These are phyloP conservation scores for Meta bourneti DNA, from an alignment of 2,888 invertebrate species.

Conservation along the genomic window DNA sequence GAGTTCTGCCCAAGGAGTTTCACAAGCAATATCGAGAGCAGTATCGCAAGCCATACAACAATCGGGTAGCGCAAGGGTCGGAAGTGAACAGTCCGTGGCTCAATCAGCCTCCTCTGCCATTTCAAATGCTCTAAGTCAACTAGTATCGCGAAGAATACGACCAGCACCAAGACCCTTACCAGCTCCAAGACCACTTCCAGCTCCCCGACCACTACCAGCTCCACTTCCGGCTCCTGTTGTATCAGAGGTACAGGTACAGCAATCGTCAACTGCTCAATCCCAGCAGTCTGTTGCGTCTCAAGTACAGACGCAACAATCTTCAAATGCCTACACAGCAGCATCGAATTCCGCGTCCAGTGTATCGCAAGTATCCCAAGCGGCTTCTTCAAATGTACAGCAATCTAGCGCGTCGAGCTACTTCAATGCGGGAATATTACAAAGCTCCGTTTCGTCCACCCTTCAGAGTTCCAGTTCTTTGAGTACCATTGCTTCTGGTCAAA, in stretches of 20 bases:
- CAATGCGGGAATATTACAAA: constrained; percentile 9
- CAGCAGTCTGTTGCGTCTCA: not conserved
- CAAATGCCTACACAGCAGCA: not conserved
- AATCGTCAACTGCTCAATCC: not conserved
- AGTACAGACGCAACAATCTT: not conserved
- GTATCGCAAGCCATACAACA: not conserved
- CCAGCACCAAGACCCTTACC: constrained; percentile 14
- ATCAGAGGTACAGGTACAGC: not conserved
- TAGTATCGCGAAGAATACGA: not conserved
- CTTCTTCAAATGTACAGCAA: not conserved
- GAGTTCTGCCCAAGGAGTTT: not conserved
- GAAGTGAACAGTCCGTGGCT: constrained; percentile 2
- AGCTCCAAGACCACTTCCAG: not conserved
- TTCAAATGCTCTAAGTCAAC: not conserved
- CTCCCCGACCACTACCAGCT: not conserved
- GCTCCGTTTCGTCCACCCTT: not conserved
- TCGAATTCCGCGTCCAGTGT: not conserved
- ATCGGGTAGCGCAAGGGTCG: not conserved
- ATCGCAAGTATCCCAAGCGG: not conserved
- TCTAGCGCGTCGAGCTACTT: not conserved
- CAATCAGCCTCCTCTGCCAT: not conserved
- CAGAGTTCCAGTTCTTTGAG: not conserved
- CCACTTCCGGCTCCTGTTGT: not conserved
- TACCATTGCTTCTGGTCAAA: not conserved
- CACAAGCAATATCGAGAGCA: constrained; percentile 3